phyloP scores from a whole-genome alignment of 2,888 invertebrate genomes.

The Athripsodes cinereus region DNA sequence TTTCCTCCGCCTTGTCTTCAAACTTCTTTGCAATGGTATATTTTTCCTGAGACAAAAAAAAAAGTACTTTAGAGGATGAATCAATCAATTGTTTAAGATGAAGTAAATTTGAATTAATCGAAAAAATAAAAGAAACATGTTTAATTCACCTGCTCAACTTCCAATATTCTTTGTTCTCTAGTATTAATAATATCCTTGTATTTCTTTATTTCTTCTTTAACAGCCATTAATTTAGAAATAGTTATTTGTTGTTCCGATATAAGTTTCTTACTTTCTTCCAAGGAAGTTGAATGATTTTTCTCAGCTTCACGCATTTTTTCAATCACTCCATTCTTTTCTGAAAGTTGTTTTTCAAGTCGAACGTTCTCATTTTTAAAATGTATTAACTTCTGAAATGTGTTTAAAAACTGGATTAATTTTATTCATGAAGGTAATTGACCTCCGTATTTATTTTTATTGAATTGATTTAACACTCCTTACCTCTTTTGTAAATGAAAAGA shows the following conservation, averaged over 20 bases:
- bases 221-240: slow-evolving; percentile 20
- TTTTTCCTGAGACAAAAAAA: slow-evolving; percentile 6
- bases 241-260: slow-evolving; percentile 22
- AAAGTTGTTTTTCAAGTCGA: slow-evolving; percentile 7
- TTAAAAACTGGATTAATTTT: too few species aligned
- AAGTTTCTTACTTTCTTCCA: slow-evolving; percentile 18
- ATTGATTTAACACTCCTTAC: too few species aligned
- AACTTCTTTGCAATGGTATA: background rate
- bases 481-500: slow-evolving; percentile 13
- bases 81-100: too few species aligned
- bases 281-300: slow-evolving; percentile 35
- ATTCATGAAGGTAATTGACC: too few species aligned
- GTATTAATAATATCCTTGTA: slow-evolving; percentile 14
- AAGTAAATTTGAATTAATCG: too few species aligned
- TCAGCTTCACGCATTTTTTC: slow-evolving; percentile 41
- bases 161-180: slow-evolving; percentile 16
- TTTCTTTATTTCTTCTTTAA: slow-evolving; percentile 23
- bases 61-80: too few species aligned
- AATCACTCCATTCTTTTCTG: slow-evolving; percentile 31
- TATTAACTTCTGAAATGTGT: too few species aligned
- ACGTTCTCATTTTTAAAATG: background rate
- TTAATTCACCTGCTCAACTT: slow-evolving; percentile 15
- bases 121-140: too few species aligned
- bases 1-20: background rate
- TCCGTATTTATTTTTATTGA: too few species aligned